Evolutionary conservation across 2,888 invertebrate genomes (phyloP).

Genomic region (Agelastica alni): DNA sequence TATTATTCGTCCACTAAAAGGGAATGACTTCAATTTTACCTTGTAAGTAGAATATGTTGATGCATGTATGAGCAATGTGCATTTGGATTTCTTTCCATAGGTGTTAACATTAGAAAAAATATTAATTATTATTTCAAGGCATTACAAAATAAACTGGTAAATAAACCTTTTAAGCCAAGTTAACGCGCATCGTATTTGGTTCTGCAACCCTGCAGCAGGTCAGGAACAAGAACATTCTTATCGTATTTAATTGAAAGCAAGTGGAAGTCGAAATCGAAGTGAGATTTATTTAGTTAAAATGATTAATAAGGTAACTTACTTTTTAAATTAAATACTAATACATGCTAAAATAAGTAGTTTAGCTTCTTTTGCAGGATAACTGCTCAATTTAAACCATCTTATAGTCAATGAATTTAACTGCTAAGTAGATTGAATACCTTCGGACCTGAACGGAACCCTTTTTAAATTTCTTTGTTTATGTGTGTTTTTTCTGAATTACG

Average conservation of each 20-base stretch:
- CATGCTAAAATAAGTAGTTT: too few species aligned
- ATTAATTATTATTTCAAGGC: slow-evolving; percentile 29
- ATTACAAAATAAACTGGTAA: slow-evolving; percentile 38
- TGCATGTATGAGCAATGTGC: slow-evolving; percentile 54
- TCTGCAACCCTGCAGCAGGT: slow-evolving; percentile 26
- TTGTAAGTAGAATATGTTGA: slow-evolving; percentile 56
- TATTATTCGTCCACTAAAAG: neutral
- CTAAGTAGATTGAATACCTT: too few species aligned
- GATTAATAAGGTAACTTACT: too few species aligned
- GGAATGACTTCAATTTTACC: slow-evolving; percentile 42
- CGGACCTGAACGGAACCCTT: too few species aligned
- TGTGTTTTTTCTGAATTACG: neutral
- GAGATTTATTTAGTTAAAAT: too few species aligned
- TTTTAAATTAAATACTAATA: too few species aligned
- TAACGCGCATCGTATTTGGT: slow-evolving; percentile 34
- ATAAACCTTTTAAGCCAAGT: slow-evolving; percentile 34
- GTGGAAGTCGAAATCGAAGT: too few species aligned
- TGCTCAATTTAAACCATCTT: too few species aligned
- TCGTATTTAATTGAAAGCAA: too few species aligned
- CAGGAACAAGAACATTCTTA: neutral
- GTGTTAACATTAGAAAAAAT: slow-evolving; percentile 44
- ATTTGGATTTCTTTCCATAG: slow-evolving; percentile 49
- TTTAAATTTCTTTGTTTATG: too few species aligned
- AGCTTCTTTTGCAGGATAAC: too few species aligned
- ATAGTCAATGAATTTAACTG: too few species aligned